phyloP scores from a whole-genome alignment of 2,888 invertebrate genomes.

The Campoplex capitator region DNA sequence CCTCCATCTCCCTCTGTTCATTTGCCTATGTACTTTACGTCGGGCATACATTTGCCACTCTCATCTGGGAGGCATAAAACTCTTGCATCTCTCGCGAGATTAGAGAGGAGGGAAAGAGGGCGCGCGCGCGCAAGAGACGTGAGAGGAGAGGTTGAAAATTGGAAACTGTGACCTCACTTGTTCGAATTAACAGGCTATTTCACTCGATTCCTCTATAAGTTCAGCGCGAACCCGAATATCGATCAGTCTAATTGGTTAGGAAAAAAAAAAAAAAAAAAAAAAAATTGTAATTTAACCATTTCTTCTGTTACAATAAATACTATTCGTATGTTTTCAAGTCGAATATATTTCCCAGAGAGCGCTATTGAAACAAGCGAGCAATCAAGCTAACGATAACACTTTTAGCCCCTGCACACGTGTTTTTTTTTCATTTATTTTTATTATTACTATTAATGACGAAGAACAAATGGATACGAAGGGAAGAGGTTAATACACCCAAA shows the following conservation, averaged over 20 bases:
- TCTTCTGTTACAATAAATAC: neutral
- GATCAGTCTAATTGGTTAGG: slow-evolving; percentile 4
- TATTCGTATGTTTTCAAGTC: neutral
- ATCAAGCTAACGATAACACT: slow-evolving; percentile 17
- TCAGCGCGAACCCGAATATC: slow-evolving; percentile 8
- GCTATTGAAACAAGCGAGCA: neutral
- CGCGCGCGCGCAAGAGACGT: too few relatives aligned
- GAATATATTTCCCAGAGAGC: neutral
- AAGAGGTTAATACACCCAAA: neutral
- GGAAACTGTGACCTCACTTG: slow-evolving; percentile 21
- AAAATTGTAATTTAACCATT: neutral
- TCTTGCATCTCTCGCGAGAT: slow-evolving; percentile 34
- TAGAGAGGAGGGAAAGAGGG: neutral
- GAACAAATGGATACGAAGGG: neutral
- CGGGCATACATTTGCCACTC: slow-evolving; percentile 42
- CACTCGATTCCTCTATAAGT: neutral
- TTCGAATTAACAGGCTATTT: slow-evolving; percentile 39
- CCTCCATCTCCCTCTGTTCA: slow-evolving; percentile 19
- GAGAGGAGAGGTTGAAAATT: slow-evolving; percentile 14
- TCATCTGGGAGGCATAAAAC: slow-evolving; percentile 58
- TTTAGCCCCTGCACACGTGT: neutral
- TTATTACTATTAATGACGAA: neutral
- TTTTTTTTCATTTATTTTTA: neutral
- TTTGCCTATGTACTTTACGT: slow-evolving; percentile 46
- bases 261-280: neutral